Conservation (phyloP, 1,140 invertebrate species). For the Drosophila elegans region DNA sequence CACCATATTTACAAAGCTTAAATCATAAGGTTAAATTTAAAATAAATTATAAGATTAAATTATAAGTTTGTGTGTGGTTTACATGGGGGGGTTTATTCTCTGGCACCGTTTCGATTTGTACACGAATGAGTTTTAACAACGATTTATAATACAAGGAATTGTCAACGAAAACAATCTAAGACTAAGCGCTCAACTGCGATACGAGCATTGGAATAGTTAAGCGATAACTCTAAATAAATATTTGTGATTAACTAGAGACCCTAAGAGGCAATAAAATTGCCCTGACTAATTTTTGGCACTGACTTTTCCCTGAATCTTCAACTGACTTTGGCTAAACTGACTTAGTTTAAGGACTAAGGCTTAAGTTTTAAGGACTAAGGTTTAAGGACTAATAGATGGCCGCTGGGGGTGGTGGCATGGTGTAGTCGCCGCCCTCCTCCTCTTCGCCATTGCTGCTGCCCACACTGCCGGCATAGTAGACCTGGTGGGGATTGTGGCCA, state of each 20-base stretch:
- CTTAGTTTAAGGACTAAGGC: neutral
- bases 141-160: constrained; percentile 51
- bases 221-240: constrained; percentile 26
- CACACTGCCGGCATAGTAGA: constrained; percentile 74
- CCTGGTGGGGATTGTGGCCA: constrained; percentile 24
- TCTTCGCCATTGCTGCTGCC: constrained; percentile 73
- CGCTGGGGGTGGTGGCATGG: constrained; percentile 25
- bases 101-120: constrained; percentile 71
- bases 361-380: neutral
- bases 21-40: constrained; percentile 32
- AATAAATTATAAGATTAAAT: constrained; percentile 33
- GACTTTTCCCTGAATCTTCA: constrained; percentile 56
- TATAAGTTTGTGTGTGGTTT: constrained; percentile 4
- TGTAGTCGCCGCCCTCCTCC: constrained; percentile 58
- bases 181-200: constrained; percentile 50
- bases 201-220: constrained; percentile 16
- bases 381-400: constrained; percentile 46
- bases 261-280: constrained; percentile 79
- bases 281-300: constrained; percentile 82
- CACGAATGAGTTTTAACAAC: constrained; percentile 57
- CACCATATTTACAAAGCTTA: constrained; percentile 51
- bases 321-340: constrained; percentile 47
- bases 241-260: constrained; percentile 32
- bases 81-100: constrained; percentile 19
- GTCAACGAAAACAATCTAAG: constrained; percentile 52